Base-by-base conservation (phyloP, 30 jellyfish, hydroid and myxozoan species). In the Chrysaora quinquecirrha region DNA sequence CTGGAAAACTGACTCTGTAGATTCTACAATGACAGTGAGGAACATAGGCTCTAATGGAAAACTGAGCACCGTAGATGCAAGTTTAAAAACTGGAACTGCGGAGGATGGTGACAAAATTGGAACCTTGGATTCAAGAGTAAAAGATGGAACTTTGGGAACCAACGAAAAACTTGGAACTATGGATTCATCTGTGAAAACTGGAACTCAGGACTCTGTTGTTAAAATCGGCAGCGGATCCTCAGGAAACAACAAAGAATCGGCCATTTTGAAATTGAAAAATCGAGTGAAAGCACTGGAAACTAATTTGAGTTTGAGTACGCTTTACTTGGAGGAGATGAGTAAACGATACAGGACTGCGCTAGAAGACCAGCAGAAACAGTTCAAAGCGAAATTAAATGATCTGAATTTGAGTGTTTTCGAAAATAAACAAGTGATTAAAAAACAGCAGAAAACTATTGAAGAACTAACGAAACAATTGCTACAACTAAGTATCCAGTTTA, bases 291-390 rank as follows among this genome's bases (percentile, higher is more conserved):
- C 77, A 23, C 73, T 95, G 46, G 98, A 90, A 50, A 68, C 96
- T 48, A 95, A 95, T 69, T 83, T 95, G 48, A 95, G 94, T 30
- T 52, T 87, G 91, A 95, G 99, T 43, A 88, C 91, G 71, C 90
- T 81, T 67, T 95, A 95, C 64, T 80, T 95, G 76, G 96, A 95
- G 48, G 95, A 86, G 86, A 95, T 95, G 99, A 95, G 99, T 62
- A 84, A 88, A 58, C 65, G 98, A 52, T 93, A 93, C 75, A 88
- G 96, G 19, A 77, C 97, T 0, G 98, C 98, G 4, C 68, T 93
- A 50, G 98, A 81, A 76, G 98, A 86, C 19, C 97, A 87, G 63
- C 91, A 87, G 35, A 93, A 93, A 48, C 90, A 90, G 20, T 95
- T 87, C 85, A 86, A 86, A 33, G 35, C 71, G 80, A 93, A 93